Evolutionary conservation across 1,140 invertebrate genomes (phyloP), one percentile per base, ranked within the genome.

Genomic region (Conopomorpha cramerella): DNA sequence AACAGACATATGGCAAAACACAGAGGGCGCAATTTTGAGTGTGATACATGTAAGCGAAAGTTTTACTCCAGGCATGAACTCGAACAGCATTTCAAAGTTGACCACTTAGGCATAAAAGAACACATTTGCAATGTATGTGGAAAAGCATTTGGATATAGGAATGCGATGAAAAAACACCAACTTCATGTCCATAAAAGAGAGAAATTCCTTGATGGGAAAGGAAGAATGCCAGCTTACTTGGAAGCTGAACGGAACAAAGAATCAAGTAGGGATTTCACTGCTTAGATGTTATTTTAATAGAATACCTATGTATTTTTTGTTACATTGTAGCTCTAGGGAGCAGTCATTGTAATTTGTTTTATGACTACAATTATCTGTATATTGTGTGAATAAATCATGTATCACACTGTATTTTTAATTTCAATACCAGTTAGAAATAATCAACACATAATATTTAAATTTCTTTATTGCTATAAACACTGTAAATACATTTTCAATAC

Each of bases 101-200:
- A 74, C 30, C 80, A 82, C 53, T 60, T 71, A 13, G 79, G 79
- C 6, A 68, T 80, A 6, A 79, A 70, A 39, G 65, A 74, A 33
- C 73, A 81, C 56, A 55, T 77, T 4, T 82, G 80, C 42, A 58
- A 61, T 32, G 49, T 78, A 3, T 82, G 80, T 51, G 72, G 70
- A 0, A 79, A 79, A 44, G 70, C 76, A 1, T 82, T 81, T 51
- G 74, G 73, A 3, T 79, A 79, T 40, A 60, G 70, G 23, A 68
- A 77, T 46, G 59, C 77, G 36, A 77, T 79, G 50, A 66, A 79
- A 50, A 79, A 80, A 43, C 63, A 78, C 46, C 78, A 81, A 40
- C 53, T 65, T 13, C 47, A 63, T 52, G 71, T 72, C 0, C 79
- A 81, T 46, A 80, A 80, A 31, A 70, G 78, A 33, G 57, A 63